Evolutionary conservation across 1,140 invertebrate species (phyloP).

Genomic region (Ridgeia piscesae): DNA sequence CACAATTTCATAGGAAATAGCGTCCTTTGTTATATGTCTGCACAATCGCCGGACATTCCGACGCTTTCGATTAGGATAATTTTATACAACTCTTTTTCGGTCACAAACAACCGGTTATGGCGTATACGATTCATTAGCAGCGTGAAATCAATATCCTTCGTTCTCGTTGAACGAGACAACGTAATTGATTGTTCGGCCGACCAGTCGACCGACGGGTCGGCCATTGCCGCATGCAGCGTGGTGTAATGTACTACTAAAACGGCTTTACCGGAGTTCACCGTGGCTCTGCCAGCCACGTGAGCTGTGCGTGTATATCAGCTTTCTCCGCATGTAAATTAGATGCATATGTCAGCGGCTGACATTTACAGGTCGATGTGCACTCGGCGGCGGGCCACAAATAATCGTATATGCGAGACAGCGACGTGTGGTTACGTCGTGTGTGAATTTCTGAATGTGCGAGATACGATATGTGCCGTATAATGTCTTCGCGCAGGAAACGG

Average conservation of each 20-base stretch:
- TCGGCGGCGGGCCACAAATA: neutral
- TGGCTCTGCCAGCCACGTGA: neutral
- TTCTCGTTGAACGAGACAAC: neutral
- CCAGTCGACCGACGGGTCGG: too few relatives aligned
- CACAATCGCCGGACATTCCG: neutral
- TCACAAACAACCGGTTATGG: neutral
- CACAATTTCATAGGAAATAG: neutral
- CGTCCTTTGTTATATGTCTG: neutral
- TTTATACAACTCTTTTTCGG: neutral
- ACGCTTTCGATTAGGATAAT: neutral
- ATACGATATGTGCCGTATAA: neutral
- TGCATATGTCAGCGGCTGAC: neutral
- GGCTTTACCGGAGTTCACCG: neutral
- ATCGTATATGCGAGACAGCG: neutral
- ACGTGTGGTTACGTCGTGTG: neutral
- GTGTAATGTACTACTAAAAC: neutral
- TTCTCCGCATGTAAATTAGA: neutral
- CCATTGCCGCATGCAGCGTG: neutral
- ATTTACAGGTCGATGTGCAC: neutral
- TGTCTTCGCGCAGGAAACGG: neutral
- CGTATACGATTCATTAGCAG: neutral
- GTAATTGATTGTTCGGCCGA: neutral
- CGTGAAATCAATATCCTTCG: neutral
- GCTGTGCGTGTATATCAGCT: neutral
- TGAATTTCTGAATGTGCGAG: neutral